Base-by-base conservation (phyloP, 2,888 invertebrate species). In the Watsonalla binaria region DNA sequence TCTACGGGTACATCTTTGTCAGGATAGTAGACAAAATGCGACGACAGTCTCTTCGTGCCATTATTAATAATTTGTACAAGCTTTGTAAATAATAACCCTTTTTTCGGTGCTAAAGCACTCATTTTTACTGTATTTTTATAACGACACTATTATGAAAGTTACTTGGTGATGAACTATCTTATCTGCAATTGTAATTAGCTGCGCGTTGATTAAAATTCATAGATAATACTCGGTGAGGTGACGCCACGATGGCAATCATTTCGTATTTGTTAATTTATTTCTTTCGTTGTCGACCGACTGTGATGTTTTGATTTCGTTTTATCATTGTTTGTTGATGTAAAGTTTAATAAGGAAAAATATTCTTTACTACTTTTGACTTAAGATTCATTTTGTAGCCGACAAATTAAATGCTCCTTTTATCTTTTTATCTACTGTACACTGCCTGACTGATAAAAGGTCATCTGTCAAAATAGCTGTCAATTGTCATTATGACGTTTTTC, bases 11-110 rank as follows among this genome's bases (percentile, higher is more conserved):
- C 75, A 54, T 84, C 83, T 66, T 81, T 83, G 61, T 94, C 94
- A 0, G 94, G 92, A 58, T 86, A 87, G 70, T 93, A 94, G 54
- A 86, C 92, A 74, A 94, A 94, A 78, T 94, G 93, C 9, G 92
- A 91, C 39, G 86, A 83, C 42, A 86, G 61, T 57, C 89, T 82
- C 67, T 84, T 86, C 14, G 76, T 60, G 57, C 59, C 67, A 59
- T 76, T 76, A 63, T 74, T 79, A 24, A 82, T 79, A 81, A 81
- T 76, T 81, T 84, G 80, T 52, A 82, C 45, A 50, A 88, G 57
- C 66, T 75, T 82, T 55, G 67, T 57, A 14, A 87, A 58, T 46
- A 80, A 62, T 60, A 69, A 55, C 59, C 70, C 56, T 33, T 78
- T 83, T 72, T 80, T 81, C 37, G 69, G 68, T 24, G 80, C 59